These are phyloP conservation scores for Orthosia cruda DNA, from an alignment of 2,888 invertebrate genomes.

Conservation along the genomic window DNA sequence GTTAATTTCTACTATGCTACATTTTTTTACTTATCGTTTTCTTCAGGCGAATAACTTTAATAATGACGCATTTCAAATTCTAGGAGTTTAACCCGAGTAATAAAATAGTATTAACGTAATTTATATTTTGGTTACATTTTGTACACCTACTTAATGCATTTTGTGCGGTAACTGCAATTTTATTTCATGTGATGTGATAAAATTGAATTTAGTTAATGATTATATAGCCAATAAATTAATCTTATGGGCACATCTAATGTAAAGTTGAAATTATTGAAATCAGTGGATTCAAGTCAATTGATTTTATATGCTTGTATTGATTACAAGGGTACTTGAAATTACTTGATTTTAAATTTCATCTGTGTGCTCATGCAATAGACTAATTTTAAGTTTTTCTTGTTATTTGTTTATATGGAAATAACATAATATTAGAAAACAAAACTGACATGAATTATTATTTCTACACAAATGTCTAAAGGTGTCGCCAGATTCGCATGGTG, in stretches of 20 bases:
- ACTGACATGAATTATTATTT: conserved; percentile 40
- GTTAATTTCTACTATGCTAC: conserved; percentile 70
- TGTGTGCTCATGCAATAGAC: conserved; percentile 55
- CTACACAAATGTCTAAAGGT: conserved; percentile 13
- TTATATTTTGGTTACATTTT: conserved; percentile 67
- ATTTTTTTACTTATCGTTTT: conserved; percentile 60
- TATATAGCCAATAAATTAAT: conserved; percentile 65
- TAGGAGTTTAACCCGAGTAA: conserved; percentile 63
- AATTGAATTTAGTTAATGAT: conserved; percentile 67
- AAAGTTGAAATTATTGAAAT: conserved; percentile 56
- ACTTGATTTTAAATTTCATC: conserved; percentile 47
- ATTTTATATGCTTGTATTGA: conserved; percentile 12
- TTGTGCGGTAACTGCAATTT: conserved; percentile 67
- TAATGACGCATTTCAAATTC: conserved; percentile 62
- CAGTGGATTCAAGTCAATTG: conserved; percentile 3
- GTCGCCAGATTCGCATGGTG: conserved; percentile 4
- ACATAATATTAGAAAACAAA: conserved; percentile 40
- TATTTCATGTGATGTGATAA: conserved; percentile 71
- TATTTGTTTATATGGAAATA: conserved; percentile 51
- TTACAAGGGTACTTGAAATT: conserved; percentile 14
- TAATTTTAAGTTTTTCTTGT: conserved; percentile 50
- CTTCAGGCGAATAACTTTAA: conserved; percentile 63
- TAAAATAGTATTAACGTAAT: conserved; percentile 69
- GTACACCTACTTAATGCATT: conserved; percentile 67
- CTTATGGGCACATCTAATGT: conserved; percentile 54